Evolutionary conservation across 2,797 vertebrate genomes (phyloP).

Genomic region (Intellagama lesueurii): DNA sequence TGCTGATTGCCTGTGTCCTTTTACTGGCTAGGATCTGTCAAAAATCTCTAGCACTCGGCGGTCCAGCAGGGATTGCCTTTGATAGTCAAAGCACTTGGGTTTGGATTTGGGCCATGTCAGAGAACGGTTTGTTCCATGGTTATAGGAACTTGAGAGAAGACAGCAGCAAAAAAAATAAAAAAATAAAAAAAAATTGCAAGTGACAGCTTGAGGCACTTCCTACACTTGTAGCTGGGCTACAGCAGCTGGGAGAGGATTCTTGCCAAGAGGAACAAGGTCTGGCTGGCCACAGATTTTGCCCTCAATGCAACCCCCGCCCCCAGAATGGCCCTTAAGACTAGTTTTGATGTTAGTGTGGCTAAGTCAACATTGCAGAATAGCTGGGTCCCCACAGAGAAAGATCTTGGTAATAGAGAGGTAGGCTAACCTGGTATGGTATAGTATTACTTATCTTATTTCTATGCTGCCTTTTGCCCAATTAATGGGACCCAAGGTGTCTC

Average conservation of each 20-base stretch:
- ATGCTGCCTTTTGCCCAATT: too few relatives aligned
- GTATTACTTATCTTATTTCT: too few relatives aligned
- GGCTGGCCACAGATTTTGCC: slow-evolving; percentile 1
- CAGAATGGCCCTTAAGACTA: neutral
- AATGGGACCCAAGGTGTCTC: too few relatives aligned
- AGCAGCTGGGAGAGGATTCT: slow-evolving; percentile 8
- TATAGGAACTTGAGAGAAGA: slow-evolving; percentile 34
- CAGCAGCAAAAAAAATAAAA: neutral
- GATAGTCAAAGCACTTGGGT: slow-evolving; percentile 42
- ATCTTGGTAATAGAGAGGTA: neutral
- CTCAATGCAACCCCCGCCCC: slow-evolving; percentile 11
- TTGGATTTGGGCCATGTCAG: slow-evolving; percentile 40
- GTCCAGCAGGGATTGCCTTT: slow-evolving; percentile 30
- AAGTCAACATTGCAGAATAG: neutral
- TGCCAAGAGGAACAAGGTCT: slow-evolving; percentile 39
- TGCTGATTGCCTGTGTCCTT: neutral
- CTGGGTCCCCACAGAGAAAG: neutral
- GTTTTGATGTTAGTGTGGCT: neutral
- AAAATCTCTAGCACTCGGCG: slow-evolving; percentile 8
- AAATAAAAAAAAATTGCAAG: neutral
- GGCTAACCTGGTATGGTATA: too few relatives aligned
- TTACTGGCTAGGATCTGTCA: neutral
- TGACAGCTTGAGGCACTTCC: slow-evolving; percentile 46
- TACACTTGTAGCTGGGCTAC: slow-evolving; percentile 31
- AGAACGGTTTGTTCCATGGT: slow-evolving; percentile 35